phyloP scores from a whole-genome alignment of 2,113 vertebrate species.

The Pseudonaja textilis region DNA sequence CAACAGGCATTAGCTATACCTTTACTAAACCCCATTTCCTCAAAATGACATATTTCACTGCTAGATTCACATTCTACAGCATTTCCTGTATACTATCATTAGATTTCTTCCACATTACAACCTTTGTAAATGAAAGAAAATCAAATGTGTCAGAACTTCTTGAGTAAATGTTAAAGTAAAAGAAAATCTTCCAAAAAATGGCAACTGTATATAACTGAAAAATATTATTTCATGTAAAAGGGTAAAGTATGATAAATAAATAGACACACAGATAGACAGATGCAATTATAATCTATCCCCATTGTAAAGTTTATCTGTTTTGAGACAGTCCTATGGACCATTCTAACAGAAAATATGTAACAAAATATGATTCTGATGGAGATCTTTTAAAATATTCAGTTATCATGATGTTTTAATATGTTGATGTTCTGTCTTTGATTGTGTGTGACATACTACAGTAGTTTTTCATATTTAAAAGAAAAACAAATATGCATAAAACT shows the following conservation, averaged over 20 bases:
- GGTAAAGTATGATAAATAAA: background rate
- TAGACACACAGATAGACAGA: background rate
- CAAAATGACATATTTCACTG: background rate
- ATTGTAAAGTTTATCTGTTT: background rate
- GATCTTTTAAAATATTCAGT: background rate
- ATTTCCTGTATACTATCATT: background rate
- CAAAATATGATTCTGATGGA: constrained; percentile 1
- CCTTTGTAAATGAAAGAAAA: background rate
- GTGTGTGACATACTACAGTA: background rate
- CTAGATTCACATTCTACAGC: background rate
- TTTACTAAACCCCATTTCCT: background rate
- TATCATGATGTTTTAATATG: background rate
- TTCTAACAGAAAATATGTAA: background rate
- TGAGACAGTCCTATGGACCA: constrained; percentile 3
- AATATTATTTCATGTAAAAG: background rate
- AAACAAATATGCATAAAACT: constrained; percentile 12
- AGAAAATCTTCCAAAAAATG: background rate
- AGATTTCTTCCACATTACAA: background rate
- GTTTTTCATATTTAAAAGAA: background rate
- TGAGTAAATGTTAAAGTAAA: accelerated
- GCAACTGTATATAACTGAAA: background rate
- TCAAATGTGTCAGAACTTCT: background rate
- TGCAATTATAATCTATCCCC: background rate
- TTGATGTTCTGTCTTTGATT: background rate
- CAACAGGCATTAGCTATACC: background rate